These are phyloP conservation scores for Leptinotarsa lineolata DNA, from an alignment of 1,140 invertebrate genomes.

Conservation along the genomic window DNA sequence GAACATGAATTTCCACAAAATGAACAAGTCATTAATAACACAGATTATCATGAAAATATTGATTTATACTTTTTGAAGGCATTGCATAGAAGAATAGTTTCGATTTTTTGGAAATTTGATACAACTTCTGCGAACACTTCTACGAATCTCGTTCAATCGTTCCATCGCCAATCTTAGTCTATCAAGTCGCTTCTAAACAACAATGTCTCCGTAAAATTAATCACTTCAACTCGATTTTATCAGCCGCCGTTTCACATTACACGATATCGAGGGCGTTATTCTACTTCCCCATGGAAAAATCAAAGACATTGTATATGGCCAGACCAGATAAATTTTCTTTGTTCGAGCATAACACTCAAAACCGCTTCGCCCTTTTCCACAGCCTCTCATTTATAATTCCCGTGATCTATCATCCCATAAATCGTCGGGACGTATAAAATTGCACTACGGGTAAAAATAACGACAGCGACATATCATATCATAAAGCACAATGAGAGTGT, in stretches of 20 bases:
- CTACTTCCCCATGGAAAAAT: background rate
- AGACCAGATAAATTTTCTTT: background rate
- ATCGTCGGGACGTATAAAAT: background rate
- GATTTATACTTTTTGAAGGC: too few species aligned
- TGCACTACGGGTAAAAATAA: background rate
- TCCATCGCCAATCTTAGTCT: too few species aligned
- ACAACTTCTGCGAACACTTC: too few species aligned
- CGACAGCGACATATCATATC: slow-evolving; percentile 2
- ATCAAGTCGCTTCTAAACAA: too few species aligned
- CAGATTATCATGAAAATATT: too few species aligned
- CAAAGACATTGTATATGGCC: background rate
- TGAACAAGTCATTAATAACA: too few species aligned
- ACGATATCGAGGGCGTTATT: background rate
- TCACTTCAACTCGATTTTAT: background rate
- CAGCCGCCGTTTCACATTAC: background rate
- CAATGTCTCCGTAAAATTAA: too few species aligned
- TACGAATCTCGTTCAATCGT: too few species aligned
- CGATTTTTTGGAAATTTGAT: too few species aligned
- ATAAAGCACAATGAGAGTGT: slow-evolving; percentile 3
- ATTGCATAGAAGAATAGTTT: too few species aligned
- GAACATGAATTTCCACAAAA: too few species aligned
- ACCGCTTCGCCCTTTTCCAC: background rate
- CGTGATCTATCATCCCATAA: background rate
- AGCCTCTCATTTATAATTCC: background rate
- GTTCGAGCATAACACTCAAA: background rate